Conservation (phyloP, 30 jellyfish, hydroid and myxozoan species). For the Turritopsis dohrnii region DNA sequence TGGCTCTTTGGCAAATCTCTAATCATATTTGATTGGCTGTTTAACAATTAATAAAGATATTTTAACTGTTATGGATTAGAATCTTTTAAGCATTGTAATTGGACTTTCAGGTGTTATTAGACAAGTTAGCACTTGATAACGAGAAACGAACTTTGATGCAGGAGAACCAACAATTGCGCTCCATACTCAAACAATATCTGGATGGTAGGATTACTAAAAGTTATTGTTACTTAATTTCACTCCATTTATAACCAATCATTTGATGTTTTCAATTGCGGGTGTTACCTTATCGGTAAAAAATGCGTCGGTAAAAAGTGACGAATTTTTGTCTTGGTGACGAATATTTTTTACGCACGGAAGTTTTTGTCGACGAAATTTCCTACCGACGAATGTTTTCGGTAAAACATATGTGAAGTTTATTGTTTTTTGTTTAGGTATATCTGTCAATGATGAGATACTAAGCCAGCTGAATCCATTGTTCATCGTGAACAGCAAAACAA, state of each 20-base stretch:
- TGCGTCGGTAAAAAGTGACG: too few relatives aligned
- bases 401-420: background rate
- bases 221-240: background rate
- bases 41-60: too few relatives aligned
- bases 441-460: constrained; percentile 82
- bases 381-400: too few relatives aligned
- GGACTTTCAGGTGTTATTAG: constrained; percentile 61
- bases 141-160: constrained; percentile 52
- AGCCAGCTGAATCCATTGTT: constrained; percentile 75
- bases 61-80: too few relatives aligned
- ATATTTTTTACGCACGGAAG: too few relatives aligned
- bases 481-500: constrained; percentile 71
- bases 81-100: background rate
- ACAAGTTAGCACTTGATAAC: constrained; percentile 72
- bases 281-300: too few relatives aligned
- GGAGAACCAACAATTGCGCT: constrained; percentile 85
- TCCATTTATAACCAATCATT: background rate
- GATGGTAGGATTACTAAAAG: constrained; percentile 60
- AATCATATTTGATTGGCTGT: too few relatives aligned
- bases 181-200: constrained; percentile 71
- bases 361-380: too few relatives aligned
- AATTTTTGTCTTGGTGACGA: too few relatives aligned
- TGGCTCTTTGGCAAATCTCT: too few relatives aligned
- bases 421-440: constrained; percentile 46
- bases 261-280: too few relatives aligned